Conservation (phyloP, 2,797 vertebrate genomes). For the Girardinus metallicus region DNA sequence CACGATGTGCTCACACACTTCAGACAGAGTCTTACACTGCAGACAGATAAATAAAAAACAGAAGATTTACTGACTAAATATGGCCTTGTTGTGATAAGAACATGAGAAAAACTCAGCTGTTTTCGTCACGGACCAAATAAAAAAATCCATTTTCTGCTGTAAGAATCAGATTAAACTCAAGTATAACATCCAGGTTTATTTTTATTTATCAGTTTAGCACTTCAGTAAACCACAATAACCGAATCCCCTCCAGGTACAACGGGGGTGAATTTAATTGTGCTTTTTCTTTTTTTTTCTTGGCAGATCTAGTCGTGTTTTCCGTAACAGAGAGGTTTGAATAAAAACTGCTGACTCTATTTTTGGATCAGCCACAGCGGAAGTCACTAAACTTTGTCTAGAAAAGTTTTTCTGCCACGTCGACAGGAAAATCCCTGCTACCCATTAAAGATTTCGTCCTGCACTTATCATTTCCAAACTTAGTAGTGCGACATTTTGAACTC, state of each 20-base stretch:
- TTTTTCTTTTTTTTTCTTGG: slow-evolving; percentile 15
- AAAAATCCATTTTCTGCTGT: not conserved
- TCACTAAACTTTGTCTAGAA: slow-evolving; percentile 15
- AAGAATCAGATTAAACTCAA: not conserved
- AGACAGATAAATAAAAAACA: not conserved
- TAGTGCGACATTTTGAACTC: not conserved
- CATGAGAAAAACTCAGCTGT: not conserved
- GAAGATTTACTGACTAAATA: slow-evolving; percentile 4
- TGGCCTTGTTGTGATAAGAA: not conserved
- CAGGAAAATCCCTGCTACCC: slow-evolving; percentile 12
- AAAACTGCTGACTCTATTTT: slow-evolving; percentile 36
- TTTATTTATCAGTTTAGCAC: not conserved
- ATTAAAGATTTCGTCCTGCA: slow-evolving; percentile 9
- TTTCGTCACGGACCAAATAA: too few relatives aligned
- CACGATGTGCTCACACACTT: slow-evolving; percentile 94
- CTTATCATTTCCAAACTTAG: not conserved
- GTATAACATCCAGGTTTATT: not conserved
- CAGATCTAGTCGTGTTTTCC: slow-evolving; percentile 26
- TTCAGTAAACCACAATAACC: not conserved
- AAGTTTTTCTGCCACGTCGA: not conserved
- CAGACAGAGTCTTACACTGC: slow-evolving; percentile 93
- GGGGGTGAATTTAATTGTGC: slow-evolving; percentile 9
- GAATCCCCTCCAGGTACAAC: not conserved
- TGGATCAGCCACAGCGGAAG: slow-evolving; percentile 9
- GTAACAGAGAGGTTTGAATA: not conserved